Evolutionary conservation across 1,140 invertebrate genomes (phyloP), one percentile per base, ranked within the genome.

Genomic region (Camponotus vicinus): DNA sequence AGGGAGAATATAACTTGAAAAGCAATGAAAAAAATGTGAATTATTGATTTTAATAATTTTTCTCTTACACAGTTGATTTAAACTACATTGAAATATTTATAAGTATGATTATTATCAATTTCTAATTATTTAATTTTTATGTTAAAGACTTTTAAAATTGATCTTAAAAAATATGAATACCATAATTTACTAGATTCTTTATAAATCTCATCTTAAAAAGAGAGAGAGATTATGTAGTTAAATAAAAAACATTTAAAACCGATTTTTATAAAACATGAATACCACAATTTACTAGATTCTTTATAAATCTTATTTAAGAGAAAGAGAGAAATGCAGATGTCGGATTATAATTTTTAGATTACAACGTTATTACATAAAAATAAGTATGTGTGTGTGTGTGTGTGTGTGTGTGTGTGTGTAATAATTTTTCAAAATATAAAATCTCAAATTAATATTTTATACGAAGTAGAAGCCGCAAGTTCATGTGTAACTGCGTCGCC

Each of bases 361-460:
- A 5, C n/a, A 64, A 77, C 11, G n/a, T 64, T 64, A 18, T 63
- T 77, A 42, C 13, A 77, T 63, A 0, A 27, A 63, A 27, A 13
- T 18, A n/a, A 32, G 18, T 27, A 1, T 27, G 27, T 27, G 27
- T 27, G 27, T 27, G 27, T 27, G 27, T n/a, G n/a, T n/a, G n/a
- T n/a, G n/a, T n/a, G n/a, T n/a, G n/a, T n/a, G n/a, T n/a, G n/a
- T 27, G 27, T 27, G 27, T 27, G 1, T 27, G 27, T 27, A 27
- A 27, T 27, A 27, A 27, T 40, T 79, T 52, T 8, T 13, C 34
- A 9, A 67, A 55, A 52, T n/a, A 13, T 27, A 49, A 27, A 49
- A 49, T 49, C 3, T 45, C n/a, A 32, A 52, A 55, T 27, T 18
- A 77, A 37, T 80, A 66, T 69, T 80, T 61, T 57, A 82, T 45